These are phyloP conservation scores for Otis tarda DNA, from an alignment of 2,113 vertebrate genomes.

Conservation along the genomic window DNA sequence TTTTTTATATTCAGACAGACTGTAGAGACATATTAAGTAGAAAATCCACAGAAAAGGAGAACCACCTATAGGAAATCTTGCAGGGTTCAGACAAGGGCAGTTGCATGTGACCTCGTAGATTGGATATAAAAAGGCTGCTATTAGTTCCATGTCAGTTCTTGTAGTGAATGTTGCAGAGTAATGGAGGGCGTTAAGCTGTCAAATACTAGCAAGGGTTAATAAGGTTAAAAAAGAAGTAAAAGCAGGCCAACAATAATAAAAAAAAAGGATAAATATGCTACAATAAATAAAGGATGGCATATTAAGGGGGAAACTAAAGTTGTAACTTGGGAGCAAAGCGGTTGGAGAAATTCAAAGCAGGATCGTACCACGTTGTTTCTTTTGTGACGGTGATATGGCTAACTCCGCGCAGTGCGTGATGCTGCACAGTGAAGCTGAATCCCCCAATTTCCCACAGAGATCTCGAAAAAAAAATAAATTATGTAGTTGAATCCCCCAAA, in stretches of 20 bases:
- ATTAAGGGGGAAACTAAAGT: slow-evolving; percentile 58
- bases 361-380: background rate
- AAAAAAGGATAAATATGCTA: slow-evolving; percentile 70
- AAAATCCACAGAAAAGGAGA: slow-evolving; percentile 67
- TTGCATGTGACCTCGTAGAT: slow-evolving; percentile 77
- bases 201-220: slow-evolving; percentile 84
- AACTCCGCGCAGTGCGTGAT: background rate
- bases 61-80: slow-evolving; percentile 75
- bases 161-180: slow-evolving; percentile 75
- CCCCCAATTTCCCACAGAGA: background rate
- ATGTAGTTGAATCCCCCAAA: background rate
- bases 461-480: background rate
- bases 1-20: slow-evolving; percentile 70
- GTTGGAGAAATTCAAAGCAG: slow-evolving; percentile 5
- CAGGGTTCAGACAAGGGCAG: slow-evolving; percentile 76
- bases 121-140: slow-evolving; percentile 81
- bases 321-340: slow-evolving; percentile 46
- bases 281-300: slow-evolving; percentile 76
- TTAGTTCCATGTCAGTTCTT: slow-evolving; percentile 83
- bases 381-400: background rate
- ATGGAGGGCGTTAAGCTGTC: slow-evolving; percentile 85
- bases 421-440: background rate
- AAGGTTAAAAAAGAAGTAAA: slow-evolving; percentile 84
- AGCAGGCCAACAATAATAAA: slow-evolving; percentile 75
- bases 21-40: slow-evolving; percentile 76